phyloP scores from a whole-genome alignment of 2,113 vertebrate species.

The Hyperoodon ampullatus region DNA sequence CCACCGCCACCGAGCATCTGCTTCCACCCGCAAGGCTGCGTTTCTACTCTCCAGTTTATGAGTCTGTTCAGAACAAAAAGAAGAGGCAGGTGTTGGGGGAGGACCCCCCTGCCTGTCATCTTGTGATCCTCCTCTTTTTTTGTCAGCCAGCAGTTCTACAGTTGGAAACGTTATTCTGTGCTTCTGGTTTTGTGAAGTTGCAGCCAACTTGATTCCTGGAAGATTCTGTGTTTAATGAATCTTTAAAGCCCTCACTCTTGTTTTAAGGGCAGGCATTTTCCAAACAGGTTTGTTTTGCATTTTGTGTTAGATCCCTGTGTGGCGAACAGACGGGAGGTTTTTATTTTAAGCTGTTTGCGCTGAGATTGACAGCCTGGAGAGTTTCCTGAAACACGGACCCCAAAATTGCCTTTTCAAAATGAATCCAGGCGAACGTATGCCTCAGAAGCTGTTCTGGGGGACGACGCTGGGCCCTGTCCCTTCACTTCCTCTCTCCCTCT shows the following conservation, averaged over 20 bases:
- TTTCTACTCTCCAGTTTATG: background rate
- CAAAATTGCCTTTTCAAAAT: conserved; percentile 8
- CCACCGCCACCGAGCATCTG: background rate
- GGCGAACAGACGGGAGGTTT: background rate
- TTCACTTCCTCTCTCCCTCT: background rate
- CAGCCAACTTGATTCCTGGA: background rate
- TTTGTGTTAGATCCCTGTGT: conserved; percentile 26
- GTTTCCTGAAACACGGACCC: background rate
- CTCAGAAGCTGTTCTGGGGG: background rate
- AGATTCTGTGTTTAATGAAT: background rate
- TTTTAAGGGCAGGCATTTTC: background rate
- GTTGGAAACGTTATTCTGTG: conserved; percentile 22
- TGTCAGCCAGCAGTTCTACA: background rate
- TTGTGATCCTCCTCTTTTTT: conserved; percentile 1
- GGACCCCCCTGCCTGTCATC: fast-evolving
- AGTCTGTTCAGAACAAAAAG: background rate
- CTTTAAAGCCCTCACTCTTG: background rate
- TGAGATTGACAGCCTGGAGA: background rate
- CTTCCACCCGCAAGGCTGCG: background rate
- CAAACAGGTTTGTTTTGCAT: background rate
- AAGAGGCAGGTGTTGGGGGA: background rate
- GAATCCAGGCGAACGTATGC: background rate
- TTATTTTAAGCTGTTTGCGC: conserved; percentile 56
- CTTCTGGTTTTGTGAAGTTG: background rate
- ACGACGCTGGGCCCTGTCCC: background rate